Conservation (phyloP, 2,113 vertebrate species). For the Hipposideros armiger region DNA sequence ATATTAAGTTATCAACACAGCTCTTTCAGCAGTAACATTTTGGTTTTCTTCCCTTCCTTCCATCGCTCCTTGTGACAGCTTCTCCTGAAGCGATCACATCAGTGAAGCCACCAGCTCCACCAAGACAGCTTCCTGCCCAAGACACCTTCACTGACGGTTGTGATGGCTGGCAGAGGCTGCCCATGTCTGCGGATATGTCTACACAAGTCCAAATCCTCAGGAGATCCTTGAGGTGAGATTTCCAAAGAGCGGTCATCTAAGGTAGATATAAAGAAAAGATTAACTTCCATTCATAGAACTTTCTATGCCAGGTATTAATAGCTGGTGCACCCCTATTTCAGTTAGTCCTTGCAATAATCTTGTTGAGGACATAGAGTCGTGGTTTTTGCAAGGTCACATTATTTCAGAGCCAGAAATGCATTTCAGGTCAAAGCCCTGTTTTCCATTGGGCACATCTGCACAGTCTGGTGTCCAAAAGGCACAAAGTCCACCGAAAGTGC, state of each 20-base stretch:
- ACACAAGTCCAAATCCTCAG: background rate
- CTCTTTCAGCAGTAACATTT: background rate
- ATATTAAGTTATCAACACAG: background rate
- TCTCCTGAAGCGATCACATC: background rate
- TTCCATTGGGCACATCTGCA: background rate
- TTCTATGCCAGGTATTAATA: background rate
- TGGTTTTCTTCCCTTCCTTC: background rate
- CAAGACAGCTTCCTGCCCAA: background rate
- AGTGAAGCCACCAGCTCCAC: background rate
- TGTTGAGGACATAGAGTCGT: background rate
- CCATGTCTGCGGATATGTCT: background rate
- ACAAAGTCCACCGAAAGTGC: background rate
- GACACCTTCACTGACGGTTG: no score
- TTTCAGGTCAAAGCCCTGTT: background rate
- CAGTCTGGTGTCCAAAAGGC: background rate
- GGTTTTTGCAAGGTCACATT: background rate
- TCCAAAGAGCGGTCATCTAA: background rate
- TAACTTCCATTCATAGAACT: background rate
- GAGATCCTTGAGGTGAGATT: background rate
- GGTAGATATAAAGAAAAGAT: background rate
- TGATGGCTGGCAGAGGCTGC: background rate
- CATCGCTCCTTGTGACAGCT: background rate
- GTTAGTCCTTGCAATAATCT: background rate
- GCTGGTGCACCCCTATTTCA: background rate
- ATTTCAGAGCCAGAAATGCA: background rate